phyloP scores from a whole-genome alignment of 1,140 invertebrate genomes.

The Heliconius melpomene region DNA sequence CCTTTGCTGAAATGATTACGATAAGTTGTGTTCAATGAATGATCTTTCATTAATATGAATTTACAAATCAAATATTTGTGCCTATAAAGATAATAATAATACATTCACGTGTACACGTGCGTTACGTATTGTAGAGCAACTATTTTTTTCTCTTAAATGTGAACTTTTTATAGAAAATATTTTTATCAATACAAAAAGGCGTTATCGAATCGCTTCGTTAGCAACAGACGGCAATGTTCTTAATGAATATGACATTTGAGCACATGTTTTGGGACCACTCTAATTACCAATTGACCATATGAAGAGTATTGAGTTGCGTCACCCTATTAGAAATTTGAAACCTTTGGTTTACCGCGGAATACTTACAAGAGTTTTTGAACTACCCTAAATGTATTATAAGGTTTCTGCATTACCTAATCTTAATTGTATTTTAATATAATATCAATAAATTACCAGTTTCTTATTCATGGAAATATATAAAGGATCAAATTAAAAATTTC shows the following conservation, averaged over 20 bases:
- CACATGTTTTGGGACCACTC: not conserved
- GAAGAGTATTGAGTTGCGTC: conserved; percentile 14
- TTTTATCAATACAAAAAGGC: not conserved
- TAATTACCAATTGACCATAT: conserved; percentile 19
- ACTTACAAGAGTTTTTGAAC: not conserved
- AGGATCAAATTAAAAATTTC: not conserved
- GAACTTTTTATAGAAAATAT: not conserved
- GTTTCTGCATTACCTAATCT: not conserved
- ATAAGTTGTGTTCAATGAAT: not conserved
- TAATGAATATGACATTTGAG: conserved; percentile 7
- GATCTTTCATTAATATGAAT: not conserved
- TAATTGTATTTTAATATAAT: not conserved
- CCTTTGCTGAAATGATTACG: not conserved
- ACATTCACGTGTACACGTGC: too few species aligned
- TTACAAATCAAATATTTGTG: not conserved
- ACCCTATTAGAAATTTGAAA: conserved; percentile 24
- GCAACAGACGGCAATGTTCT: conserved; percentile 10
- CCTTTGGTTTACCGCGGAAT: conserved; percentile 15
- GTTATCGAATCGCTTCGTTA: not conserved
- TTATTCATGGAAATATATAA: not conserved
- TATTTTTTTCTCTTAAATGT: not conserved
- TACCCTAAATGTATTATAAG: not conserved
- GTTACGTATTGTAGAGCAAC: too few species aligned
- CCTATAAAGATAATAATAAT: not conserved
- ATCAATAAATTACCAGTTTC: not conserved